Base-by-base conservation (phyloP, 2,113 vertebrate genomes). In the Rhagologus leucostigma region DNA sequence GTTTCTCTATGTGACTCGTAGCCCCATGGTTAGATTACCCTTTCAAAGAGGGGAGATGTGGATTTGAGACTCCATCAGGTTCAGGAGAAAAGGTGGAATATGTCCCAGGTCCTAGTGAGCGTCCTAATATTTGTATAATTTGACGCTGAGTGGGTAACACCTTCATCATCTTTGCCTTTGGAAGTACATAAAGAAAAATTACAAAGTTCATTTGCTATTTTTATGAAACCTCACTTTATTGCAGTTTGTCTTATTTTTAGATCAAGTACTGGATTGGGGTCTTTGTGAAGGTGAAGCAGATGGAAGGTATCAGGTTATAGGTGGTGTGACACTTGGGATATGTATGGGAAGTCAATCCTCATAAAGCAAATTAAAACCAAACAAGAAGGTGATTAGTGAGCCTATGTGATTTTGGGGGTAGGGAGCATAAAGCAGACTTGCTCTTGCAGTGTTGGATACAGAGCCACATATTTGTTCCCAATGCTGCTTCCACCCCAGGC, bases 1-100 rank as follows among this genome's bases (percentile, higher is more conserved):
- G 1, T 63, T 79, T 87, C 41, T 73, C 27, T 64, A 35, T 2
- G 8, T 47, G 59, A 49, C 37, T 73, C 0, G 0, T 24, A 84
- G 32, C 11, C 49, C n/a, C 47, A 6, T 13, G 6, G 12, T 44
- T 83, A 56, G 7, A 15, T 53, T 77, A 41, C 6, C 6, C 44
- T 65, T 56, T 64, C 55, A 92, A 37, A 76, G 56, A 82, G 46
- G 13, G 7, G 8, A 91, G 24, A 78, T 70, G 10, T 37, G 15
- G 55, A 41, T 78, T 39, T 78, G 59, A 74, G 32, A 7, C 20
- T 87, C 20, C 23, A 24, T 70, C 3, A 12, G 42, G 18, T 19
- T 84, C 29, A 42, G 20, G 3, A 64, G 30, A 29, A 49, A 62
- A 85, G 30, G 11, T 52, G 24, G 35, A 82, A 35, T 76, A n/a